Base-by-base conservation (phyloP, 2,113 vertebrate species). In the Nymphicus hollandicus region DNA sequence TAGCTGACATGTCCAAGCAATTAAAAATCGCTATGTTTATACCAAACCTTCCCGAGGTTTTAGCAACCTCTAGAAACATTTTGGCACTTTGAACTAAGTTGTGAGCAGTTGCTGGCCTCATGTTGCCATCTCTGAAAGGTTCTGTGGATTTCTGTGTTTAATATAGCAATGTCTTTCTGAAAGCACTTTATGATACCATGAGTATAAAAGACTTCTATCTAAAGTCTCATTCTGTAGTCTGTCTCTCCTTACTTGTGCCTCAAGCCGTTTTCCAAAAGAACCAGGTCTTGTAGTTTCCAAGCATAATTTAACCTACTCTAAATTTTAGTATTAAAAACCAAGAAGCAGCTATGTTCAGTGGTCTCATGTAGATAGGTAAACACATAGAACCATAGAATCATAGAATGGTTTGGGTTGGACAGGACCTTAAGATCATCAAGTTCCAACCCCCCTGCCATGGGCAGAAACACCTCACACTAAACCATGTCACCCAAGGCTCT, bases 151-250 rank as follows among this genome's bases (percentile, higher is more conserved):
- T 91, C 24, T 50, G 4, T 33, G 65, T 64, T 92, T 79, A 56
- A 89, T 31, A 50, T 33, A 77, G 61, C 56, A 65, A 39, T 56
- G 35, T 33, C 81, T 90, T 65, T 39, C 65, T 88, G 74, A 65
- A 89, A 88, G 27, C 44, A 39, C 28, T 92, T 86, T 74, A 37
- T n/a, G 25, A 60, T 86, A 66, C n/a, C 43, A 65, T 43, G 31
- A 58, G 33, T 55, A 37, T 74, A 64, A 92, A 88, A 92, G 52
- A 19, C 22, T 71, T 87, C 65, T 60, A 3, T 58, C 56, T 46
- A 76, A 93, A 94, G 41, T 37, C 27, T 77, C 41, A 41, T 91
- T 74, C 74, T 76, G 47, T 55, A 73, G 61, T 60, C 56, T 88
- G 23, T 17, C 23, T 87, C 83, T 64, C n/a, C 50, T 60, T 85